phyloP scores from a whole-genome alignment of 2,888 invertebrate genomes.

The Tromatobia lineatoria region DNA sequence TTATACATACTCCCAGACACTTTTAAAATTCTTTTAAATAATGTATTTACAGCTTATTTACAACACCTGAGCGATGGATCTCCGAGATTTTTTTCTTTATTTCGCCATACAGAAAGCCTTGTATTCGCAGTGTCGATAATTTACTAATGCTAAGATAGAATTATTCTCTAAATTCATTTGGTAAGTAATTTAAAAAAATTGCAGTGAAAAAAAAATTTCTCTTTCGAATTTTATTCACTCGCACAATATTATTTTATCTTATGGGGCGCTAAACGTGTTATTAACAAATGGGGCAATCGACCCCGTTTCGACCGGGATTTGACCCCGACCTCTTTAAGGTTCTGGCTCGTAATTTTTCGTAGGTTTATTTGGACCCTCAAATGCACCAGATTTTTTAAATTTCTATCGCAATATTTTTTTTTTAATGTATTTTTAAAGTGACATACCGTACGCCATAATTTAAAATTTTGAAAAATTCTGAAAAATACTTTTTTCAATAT shows the following conservation, averaged over 20 bases:
- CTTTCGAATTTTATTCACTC: not conserved
- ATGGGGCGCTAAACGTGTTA: not conserved
- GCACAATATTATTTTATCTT: not conserved
- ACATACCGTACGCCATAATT: no score
- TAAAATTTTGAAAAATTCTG: no score
- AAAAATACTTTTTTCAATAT: no score
- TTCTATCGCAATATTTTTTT: no score
- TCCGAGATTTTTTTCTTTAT: conserved; percentile 4
- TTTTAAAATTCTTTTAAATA: conserved; percentile 3
- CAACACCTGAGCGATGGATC: conserved; percentile 49
- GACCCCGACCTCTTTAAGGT: no score
- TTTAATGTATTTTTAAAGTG: no score
- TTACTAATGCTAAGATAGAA: no score
- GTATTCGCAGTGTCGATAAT: not conserved
- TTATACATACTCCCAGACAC: conserved; percentile 6
- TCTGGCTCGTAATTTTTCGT: no score
- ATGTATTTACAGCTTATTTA: conserved; percentile 60
- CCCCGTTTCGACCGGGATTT: no score
- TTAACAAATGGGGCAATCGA: not conserved
- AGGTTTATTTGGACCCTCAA: no score
- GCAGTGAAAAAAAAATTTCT: not conserved
- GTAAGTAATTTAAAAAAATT: no score
- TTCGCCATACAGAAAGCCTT: conserved; percentile 3
- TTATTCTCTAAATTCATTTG: not conserved
- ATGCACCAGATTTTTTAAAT: no score